Evolutionary conservation across 2,888 invertebrate species (phyloP), one percentile per base, ranked within the genome.

Genomic region (Acheta domesticus): DNA sequence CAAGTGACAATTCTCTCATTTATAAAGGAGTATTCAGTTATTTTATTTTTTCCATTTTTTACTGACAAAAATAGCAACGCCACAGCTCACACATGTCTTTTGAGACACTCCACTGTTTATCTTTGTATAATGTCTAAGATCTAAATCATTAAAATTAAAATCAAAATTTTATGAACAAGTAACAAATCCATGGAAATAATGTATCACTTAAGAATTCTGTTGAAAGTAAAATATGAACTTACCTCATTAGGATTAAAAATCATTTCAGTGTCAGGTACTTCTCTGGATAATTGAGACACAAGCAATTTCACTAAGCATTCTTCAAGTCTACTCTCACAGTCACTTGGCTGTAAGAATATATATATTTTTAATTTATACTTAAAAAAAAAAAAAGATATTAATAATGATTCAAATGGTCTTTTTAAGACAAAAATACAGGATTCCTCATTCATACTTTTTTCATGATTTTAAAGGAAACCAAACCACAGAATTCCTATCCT

Each of bases 171-270:
- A 36, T 4, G 5, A 36, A 36, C 36, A 36, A 36, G 8, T 36
- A 36, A 36, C 36, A 36, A 36, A 36, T 36, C 8, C 36, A 36
- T 36, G 8, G 36, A 36, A 36, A 36, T 36, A 36, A 36, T 36
- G 5, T 36, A 36, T 8, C 36, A 36, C 8, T 36, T 5, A 36
- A 36, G 8, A 36, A 36, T 36, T 36, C 36, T 36, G 8, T 36
- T 8, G 1, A 23, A 36, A 36, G 36, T 36, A 36, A 36, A 36
- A 36, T 36, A 36, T 36, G 8, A 36, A 36, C 74, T 81, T 79
- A 91, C 91, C 87, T 92, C 92, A 86, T 92, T 93, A 50, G 93
- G 93, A 87, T 93, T 93, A 49, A 93, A 86, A 78, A 93, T 84
- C 79, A 88, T 85, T 75, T 87, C 87, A 75, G 87, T 86, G 16